These are phyloP conservation scores for Sminthurinus aureus DNA, from an alignment of 2,888 invertebrate species.

Conservation along the genomic window DNA sequence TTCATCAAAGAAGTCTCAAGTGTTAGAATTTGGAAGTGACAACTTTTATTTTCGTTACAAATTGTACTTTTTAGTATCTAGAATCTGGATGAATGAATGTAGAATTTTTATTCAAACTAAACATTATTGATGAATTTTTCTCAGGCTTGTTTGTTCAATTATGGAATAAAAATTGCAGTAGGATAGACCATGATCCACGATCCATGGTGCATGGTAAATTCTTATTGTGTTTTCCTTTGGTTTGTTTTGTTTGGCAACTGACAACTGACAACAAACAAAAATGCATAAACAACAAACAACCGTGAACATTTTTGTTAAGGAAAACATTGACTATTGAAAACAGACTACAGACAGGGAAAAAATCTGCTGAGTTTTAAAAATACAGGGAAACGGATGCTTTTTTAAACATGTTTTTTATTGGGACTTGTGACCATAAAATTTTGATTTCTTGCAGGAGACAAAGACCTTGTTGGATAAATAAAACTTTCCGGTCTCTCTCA, in stretches of 20 bases:
- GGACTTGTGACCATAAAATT: conserved; percentile 25
- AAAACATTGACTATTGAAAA: not conserved
- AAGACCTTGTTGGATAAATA: conserved; percentile 32
- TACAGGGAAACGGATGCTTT: too few species aligned
- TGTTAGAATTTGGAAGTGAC: not conserved
- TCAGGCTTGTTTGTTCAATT: not conserved
- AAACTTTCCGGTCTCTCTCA: conserved; percentile 1
- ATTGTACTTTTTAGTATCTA: not conserved
- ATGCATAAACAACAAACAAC: too few species aligned
- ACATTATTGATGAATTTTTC: not conserved
- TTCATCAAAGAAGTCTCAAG: not conserved
- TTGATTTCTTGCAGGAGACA: conserved; percentile 31
- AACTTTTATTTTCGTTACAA: not conserved
- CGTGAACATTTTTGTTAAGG: too few species aligned
- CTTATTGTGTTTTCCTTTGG: too few species aligned
- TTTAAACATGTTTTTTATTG: not conserved
- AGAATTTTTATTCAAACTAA: not conserved
- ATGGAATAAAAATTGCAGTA: too few species aligned
- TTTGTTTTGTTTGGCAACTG: too few species aligned
- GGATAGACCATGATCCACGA: too few species aligned
- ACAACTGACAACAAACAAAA: too few species aligned
- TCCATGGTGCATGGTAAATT: not conserved
- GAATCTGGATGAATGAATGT: too few species aligned
- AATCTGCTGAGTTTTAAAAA: not conserved
- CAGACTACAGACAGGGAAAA: not conserved